These are phyloP conservation scores for Typhlichthys subterraneus DNA, from an alignment of 2,797 vertebrate genomes.

Conservation along the genomic window DNA sequence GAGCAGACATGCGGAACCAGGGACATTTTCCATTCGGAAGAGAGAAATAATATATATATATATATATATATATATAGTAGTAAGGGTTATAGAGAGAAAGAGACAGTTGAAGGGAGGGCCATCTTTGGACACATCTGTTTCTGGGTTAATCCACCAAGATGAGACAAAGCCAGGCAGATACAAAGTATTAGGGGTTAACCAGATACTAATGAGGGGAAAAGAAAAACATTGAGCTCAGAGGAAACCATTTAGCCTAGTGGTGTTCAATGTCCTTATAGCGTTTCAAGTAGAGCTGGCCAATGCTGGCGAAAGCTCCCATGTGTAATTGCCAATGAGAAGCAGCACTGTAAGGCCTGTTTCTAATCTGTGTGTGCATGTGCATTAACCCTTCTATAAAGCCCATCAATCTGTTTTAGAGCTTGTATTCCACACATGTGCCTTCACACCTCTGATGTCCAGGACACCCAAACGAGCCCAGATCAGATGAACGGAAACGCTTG, in stretches of 20 bases:
- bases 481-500: slow-evolving; percentile 47
- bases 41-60: slow-evolving; percentile 36
- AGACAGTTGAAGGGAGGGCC: slow-evolving; percentile 34
- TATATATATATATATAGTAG: slow-evolving; percentile 48
- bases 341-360: slow-evolving; percentile 49
- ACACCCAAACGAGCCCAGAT: slow-evolving; percentile 38
- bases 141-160: slow-evolving; percentile 66
- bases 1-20: slow-evolving; percentile 66
- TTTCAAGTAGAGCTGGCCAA: slow-evolving; percentile 67
- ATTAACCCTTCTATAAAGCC: slow-evolving; percentile 24
- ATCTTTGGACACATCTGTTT: slow-evolving; percentile 70
- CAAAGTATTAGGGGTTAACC: slow-evolving; percentile 81
- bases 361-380: slow-evolving; percentile 51
- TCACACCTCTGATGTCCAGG: slow-evolving; percentile 53
- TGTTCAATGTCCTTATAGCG: slow-evolving; percentile 58
- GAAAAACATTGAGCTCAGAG: slow-evolving; percentile 78
- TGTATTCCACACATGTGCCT: slow-evolving; percentile 44
- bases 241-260: slow-evolving; percentile 71
- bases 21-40: slow-evolving; percentile 70
- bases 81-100: slow-evolving; percentile 43
- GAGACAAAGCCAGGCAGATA: slow-evolving; percentile 73
- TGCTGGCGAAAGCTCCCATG: slow-evolving; percentile 63
- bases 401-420: slow-evolving; percentile 42
- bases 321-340: slow-evolving; percentile 61
- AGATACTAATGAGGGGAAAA: slow-evolving; percentile 80